Evolutionary conservation across 2,113 vertebrate species (phyloP).

Genomic region (Nansenia antarctica): DNA sequence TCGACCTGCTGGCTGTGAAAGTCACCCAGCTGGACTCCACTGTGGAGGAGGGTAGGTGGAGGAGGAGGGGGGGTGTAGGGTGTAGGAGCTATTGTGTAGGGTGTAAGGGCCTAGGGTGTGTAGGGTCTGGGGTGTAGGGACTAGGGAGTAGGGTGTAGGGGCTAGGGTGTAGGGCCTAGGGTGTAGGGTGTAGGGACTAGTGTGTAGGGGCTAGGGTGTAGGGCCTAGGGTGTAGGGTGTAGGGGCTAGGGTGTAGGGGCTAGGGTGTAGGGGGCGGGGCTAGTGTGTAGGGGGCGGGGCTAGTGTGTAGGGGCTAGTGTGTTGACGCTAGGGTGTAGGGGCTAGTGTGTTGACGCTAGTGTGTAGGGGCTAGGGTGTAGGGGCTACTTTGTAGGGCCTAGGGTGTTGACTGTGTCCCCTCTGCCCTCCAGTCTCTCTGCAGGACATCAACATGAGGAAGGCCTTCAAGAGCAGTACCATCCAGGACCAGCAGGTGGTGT

Average conservation of each 20-base stretch:
- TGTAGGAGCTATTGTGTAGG: too few relatives aligned
- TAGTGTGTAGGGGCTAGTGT: neutral
- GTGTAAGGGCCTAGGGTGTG: neutral
- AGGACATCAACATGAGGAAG: conserved; percentile 91
- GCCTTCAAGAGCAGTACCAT: conserved; percentile 87
- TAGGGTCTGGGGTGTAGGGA: neutral
- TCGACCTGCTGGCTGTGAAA: conserved; percentile 86
- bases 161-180: too few relatives aligned
- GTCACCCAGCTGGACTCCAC: conserved; percentile 90
- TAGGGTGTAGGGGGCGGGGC: too few relatives aligned
- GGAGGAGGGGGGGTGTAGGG: neutral
- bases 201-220: neutral
- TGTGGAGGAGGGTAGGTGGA: conserved; percentile 83
- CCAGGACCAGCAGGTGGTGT: conserved; percentile 89
- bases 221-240: too few relatives aligned
- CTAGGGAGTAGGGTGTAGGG: neutral
- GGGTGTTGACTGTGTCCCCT: too few relatives aligned
- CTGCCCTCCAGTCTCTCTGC: conserved; percentile 84
- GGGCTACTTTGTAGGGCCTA: neutral
- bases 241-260: too few relatives aligned
- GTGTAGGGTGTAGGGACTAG: neutral
- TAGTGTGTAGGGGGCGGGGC: neutral
- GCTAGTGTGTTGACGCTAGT: too few relatives aligned
- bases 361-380: neutral
- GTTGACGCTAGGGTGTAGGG: too few relatives aligned